A percentile compares a stretch with the other conserved stretches of the same genome.
phyloP scores from a whole-genome alignment of 2,113 vertebrate species.

The Agapornis roseicollis region DNA sequence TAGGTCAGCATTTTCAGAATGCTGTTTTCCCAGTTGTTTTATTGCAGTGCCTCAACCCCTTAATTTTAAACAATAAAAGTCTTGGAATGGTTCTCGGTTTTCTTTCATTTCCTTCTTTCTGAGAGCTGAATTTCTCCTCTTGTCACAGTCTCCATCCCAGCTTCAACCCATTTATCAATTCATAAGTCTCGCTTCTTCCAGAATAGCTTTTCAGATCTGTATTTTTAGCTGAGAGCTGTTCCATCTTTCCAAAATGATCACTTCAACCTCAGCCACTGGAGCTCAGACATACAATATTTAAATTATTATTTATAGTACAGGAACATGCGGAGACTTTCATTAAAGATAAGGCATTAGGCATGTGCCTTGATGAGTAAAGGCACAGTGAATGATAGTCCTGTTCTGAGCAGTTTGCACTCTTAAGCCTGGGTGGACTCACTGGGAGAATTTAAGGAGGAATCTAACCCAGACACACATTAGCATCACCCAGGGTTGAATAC shows the following conservation, averaged over 20 bases:
- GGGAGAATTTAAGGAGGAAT: not conserved
- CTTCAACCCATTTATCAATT: slow-evolving; percentile 60
- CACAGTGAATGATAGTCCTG: not conserved
- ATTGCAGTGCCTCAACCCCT: not conserved
- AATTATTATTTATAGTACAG: slow-evolving; percentile 70
- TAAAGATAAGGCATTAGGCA: slow-evolving; percentile 51
- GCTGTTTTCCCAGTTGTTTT: slow-evolving; percentile 17
- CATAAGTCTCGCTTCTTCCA: slow-evolving; percentile 42
- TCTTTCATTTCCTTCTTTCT: slow-evolving; percentile 42
- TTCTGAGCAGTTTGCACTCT: not conserved
- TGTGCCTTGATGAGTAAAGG: slow-evolving; percentile 33
- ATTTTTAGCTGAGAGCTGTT: slow-evolving; percentile 66
- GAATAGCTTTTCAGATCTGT: slow-evolving; percentile 57
- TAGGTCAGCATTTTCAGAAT: slow-evolving; percentile 62
- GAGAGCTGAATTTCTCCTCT: slow-evolving; percentile 40
- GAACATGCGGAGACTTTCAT: slow-evolving; percentile 55
- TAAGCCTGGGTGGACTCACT: not conserved
- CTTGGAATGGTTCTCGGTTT: slow-evolving; percentile 1
- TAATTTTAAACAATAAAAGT: slow-evolving; percentile 53
- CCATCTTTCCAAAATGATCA: slow-evolving; percentile 66
- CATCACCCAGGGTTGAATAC: not conserved
- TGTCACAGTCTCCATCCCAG: slow-evolving; percentile 36
- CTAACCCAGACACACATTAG: not conserved
- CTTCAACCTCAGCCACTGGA: slow-evolving; percentile 65
- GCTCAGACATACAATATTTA: slow-evolving; percentile 69